These are phyloP conservation scores for Leptocoma aspasia DNA, from an alignment of 2,113 vertebrate species.

Conservation along the genomic window DNA sequence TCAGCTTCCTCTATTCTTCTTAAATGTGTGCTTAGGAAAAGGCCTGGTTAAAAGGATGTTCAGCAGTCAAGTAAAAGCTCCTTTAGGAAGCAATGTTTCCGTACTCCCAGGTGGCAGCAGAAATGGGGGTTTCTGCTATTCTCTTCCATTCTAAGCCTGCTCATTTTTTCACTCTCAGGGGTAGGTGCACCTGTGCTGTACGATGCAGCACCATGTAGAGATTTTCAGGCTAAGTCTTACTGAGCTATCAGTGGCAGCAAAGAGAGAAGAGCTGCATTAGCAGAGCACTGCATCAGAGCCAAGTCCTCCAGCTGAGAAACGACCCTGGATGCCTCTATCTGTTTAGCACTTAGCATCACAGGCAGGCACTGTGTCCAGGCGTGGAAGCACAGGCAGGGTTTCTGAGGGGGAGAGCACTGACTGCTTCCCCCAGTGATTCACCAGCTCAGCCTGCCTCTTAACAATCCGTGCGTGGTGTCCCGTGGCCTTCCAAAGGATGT, in stretches of 20 bases:
- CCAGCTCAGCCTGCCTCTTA: neutral
- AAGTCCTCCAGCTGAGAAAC: neutral
- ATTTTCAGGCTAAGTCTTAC: neutral
- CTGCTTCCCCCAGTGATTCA: neutral
- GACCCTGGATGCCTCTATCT: neutral
- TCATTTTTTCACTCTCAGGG: neutral
- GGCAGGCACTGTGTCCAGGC: neutral
- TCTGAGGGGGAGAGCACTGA: neutral
- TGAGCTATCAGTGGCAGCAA: neutral
- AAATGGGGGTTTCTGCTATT: neutral
- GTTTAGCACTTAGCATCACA: neutral
- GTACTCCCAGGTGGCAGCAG: neutral
- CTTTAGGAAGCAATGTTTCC: neutral
- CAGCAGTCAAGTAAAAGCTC: neutral
- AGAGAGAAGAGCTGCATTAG: neutral
- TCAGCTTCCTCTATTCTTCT: neutral
- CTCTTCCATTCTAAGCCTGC: neutral
- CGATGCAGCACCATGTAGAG: neutral
- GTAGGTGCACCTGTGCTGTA: neutral
- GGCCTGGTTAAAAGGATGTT: neutral
- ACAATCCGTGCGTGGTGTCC: fast-evolving
- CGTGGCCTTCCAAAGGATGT: neutral
- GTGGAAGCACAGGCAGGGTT: neutral
- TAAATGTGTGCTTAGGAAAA: neutral
- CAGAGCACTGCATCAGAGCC: neutral